phyloP scores from a whole-genome alignment of 2,113 vertebrate genomes.

The Scomber colias region DNA sequence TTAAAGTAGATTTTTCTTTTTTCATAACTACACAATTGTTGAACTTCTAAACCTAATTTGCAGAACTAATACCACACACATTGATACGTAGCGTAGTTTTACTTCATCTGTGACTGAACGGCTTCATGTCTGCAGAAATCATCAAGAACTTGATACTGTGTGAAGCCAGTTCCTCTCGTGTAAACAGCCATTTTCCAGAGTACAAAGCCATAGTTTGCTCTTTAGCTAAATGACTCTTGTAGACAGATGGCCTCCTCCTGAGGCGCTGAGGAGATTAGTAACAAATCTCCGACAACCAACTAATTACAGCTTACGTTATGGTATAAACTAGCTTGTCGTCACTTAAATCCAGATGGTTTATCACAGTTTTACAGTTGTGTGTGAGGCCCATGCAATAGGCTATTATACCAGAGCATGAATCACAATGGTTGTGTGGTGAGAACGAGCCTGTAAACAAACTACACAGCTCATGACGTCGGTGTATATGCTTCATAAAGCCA shows the following conservation, averaged over 20 bases:
- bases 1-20: background rate
- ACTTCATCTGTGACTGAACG: background rate
- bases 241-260: conserved; percentile 68
- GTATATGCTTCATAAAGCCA: background rate
- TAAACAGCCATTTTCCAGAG: background rate
- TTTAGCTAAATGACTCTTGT: conserved; percentile 62
- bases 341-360: conserved; percentile 15
- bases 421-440: background rate
- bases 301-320: conserved; percentile 28
- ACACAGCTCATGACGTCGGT: background rate
- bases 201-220: conserved; percentile 43
- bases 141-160: background rate
- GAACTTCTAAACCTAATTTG: background rate
- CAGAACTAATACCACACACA: background rate
- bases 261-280: conserved; percentile 67
- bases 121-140: background rate
- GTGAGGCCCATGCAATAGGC: background rate
- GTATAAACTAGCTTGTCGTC: conserved; percentile 21
- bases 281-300: conserved; percentile 57
- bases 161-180: background rate
- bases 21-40: too few species aligned
- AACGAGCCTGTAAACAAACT: background rate
- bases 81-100: background rate
- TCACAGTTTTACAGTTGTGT: background rate
- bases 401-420: background rate